Evolutionary conservation across 2,888 invertebrate species (phyloP).

Genomic region (Zaprionus lineosus): DNA sequence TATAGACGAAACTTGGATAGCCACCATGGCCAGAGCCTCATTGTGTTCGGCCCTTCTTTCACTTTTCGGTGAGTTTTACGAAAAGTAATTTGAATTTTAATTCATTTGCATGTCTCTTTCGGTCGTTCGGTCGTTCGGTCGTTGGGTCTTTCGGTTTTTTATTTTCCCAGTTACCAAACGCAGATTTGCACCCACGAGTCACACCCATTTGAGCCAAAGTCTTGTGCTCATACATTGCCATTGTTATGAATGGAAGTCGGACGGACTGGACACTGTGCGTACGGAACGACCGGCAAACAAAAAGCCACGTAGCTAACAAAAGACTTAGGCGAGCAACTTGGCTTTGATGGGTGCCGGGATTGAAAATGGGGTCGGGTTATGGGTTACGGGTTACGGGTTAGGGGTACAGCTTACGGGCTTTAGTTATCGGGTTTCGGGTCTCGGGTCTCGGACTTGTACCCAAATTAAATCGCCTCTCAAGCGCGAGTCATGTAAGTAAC

Average conservation of each 20-base stretch:
- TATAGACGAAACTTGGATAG: slow-evolving; percentile 63
- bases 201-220: slow-evolving; percentile 66
- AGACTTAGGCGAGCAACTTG: slow-evolving; percentile 73
- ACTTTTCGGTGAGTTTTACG: slow-evolving; percentile 66
- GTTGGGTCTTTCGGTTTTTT: no score
- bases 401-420: no score
- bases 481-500: slow-evolving; percentile 65
- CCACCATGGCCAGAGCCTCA: slow-evolving; percentile 41
- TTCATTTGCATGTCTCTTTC: slow-evolving; percentile 70
- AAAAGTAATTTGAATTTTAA: slow-evolving; percentile 52
- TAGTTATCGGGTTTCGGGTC: slow-evolving; percentile 6
- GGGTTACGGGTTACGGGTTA: no score
- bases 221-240: slow-evolving; percentile 23
- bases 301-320: slow-evolving; percentile 51
- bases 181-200: slow-evolving; percentile 77
- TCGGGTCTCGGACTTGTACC: slow-evolving; percentile 7
- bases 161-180: slow-evolving; percentile 25
- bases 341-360: slow-evolving; percentile 24
- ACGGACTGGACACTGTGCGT: slow-evolving; percentile 9
- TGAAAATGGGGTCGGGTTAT: slow-evolving; percentile 4
- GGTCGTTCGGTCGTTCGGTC: no score
- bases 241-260: slow-evolving; percentile 63
- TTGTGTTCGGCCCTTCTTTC: slow-evolving; percentile 69
- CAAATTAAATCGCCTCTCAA: slow-evolving; percentile 7
- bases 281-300: slow-evolving; percentile 15